Percentiles rank a stretch among this genome's conserved stretches.
Conservation (phyloP, 1,140 invertebrate genomes). For the Drosophila nikananu region DNA sequence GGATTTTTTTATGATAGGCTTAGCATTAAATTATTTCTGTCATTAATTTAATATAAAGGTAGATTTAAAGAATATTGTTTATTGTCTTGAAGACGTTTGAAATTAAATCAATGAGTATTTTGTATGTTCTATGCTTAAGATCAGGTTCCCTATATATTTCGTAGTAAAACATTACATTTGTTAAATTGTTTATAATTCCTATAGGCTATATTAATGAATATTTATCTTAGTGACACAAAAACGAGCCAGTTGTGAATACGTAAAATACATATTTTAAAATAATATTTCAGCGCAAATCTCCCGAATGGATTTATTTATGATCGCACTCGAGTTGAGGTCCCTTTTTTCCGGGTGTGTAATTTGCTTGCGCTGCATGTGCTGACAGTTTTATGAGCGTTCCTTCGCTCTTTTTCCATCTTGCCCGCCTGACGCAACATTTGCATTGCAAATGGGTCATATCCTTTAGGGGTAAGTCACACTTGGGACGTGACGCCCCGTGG, state of each 20-base stretch:
- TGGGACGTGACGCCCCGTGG: conserved; percentile 45
- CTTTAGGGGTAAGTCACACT: conserved; percentile 70
- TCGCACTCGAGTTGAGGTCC: neutral
- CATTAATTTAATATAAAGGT: too few species aligned
- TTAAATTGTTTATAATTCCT: too few species aligned
- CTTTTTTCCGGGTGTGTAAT: conserved; percentile 26
- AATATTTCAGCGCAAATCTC: neutral
- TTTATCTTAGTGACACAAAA: too few species aligned
- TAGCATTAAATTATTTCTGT: too few species aligned
- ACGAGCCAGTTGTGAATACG: too few species aligned
- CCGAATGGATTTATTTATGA: conserved; percentile 7
- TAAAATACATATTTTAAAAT: neutral
- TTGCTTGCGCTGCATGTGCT: conserved; percentile 36
- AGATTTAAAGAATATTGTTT: too few species aligned
- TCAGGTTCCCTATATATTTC: too few species aligned
- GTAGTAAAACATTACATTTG: too few species aligned
- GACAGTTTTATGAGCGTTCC: conserved; percentile 63
- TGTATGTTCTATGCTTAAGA: too few species aligned
- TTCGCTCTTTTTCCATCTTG: conserved; percentile 9
- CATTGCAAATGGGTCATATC: conserved; percentile 75
- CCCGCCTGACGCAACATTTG: conserved; percentile 61
- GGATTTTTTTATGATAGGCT: neutral
- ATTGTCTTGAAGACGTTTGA: too few species aligned
- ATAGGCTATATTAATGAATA: too few species aligned
- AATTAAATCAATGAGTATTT: too few species aligned